phyloP scores from a whole-genome alignment of 2,888 invertebrate species.

The Chirona hameri region DNA sequence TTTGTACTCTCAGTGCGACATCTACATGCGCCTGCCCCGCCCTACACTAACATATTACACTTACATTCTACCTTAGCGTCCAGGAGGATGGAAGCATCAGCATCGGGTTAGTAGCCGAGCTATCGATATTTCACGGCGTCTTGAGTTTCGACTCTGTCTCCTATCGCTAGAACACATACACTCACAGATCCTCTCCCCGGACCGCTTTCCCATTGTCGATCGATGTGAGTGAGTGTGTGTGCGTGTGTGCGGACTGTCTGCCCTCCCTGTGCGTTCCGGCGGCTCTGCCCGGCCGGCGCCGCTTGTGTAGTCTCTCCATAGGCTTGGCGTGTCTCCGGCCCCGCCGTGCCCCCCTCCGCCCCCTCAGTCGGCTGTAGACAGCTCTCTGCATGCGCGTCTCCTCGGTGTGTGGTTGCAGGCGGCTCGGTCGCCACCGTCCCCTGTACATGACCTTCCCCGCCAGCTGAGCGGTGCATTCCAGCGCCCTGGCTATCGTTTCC shows the following conservation, averaged over 20 bases:
- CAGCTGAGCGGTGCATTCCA: too few relatives aligned
- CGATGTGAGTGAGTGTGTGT: not conserved
- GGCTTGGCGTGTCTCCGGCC: not conserved
- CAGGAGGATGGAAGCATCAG: conserved; percentile 13
- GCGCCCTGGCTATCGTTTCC: not conserved
- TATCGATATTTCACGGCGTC: not conserved
- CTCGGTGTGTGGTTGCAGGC: not conserved
- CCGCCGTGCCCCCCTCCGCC: not conserved
- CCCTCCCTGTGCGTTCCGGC: not conserved
- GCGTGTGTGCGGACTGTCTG: not conserved
- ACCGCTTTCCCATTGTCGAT: not conserved
- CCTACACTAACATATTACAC: conserved; percentile 23
- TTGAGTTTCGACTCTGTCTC: not conserved
- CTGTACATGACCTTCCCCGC: not conserved
- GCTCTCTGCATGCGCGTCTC: not conserved
- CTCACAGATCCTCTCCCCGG: not conserved
- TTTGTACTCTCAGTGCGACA: not conserved
- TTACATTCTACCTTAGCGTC: conserved; percentile 10
- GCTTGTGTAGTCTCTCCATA: conserved; percentile 13
- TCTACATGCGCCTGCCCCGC: not conserved
- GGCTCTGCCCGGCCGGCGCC: not conserved
- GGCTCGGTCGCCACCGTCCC: not conserved
- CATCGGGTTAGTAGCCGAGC: conserved; percentile 12
- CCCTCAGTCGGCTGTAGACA: not conserved
- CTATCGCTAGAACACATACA: conserved; percentile 3